Conservation (phyloP, 1,140 invertebrate genomes). For the Cydia strobilella region DNA sequence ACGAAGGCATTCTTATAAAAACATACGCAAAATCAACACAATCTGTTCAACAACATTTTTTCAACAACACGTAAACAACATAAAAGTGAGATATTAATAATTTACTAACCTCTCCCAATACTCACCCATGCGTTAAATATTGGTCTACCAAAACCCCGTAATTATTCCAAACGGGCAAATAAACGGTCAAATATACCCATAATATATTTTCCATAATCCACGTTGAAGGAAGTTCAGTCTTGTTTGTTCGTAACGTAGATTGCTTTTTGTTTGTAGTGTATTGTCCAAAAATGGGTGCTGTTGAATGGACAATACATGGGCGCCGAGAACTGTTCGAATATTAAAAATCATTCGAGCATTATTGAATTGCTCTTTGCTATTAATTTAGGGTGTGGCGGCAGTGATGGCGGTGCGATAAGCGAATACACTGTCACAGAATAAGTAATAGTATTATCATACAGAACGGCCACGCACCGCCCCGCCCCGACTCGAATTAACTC, state of each 20-base stretch:
- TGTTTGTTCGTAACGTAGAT: constrained; percentile 20
- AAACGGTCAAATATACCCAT: constrained; percentile 20
- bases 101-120: not conserved
- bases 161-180: constrained; percentile 22
- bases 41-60: not conserved
- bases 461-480: no score
- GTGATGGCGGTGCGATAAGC: constrained; percentile 40
- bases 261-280: constrained; percentile 33
- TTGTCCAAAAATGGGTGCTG: constrained; percentile 48
- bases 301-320: constrained; percentile 55
- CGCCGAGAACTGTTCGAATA: constrained; percentile 64
- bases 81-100: constrained; percentile 19
- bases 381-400: constrained; percentile 48
- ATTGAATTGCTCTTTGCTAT: constrained; percentile 70
- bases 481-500: no score
- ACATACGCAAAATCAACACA: not conserved
- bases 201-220: not conserved
- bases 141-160: constrained; percentile 20
- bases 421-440: no score
- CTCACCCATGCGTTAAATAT: constrained; percentile 13
- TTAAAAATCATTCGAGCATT: constrained; percentile 73
- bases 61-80: not conserved
- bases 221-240: not conserved
- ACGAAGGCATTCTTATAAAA: not conserved
- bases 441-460: no score